Base-by-base conservation (phyloP, 1,140 invertebrate species). In the Conus betulinus region DNA sequence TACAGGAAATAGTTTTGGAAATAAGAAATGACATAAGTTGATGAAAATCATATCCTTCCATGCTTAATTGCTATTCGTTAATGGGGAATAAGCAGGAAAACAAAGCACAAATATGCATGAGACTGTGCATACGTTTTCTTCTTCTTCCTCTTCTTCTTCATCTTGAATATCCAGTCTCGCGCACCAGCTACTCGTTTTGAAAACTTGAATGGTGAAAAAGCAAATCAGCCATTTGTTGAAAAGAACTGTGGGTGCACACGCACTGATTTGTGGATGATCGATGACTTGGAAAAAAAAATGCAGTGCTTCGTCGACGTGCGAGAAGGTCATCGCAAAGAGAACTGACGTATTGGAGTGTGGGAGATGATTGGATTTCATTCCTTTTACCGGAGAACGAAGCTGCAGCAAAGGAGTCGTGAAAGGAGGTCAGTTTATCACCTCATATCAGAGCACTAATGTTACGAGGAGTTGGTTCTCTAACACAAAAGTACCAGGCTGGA, bases 201-300 rank as follows among this genome's bases (percentile, higher is more conserved):
- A 39, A 39, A 39, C 39, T 39, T 39, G 39, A 39, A 39, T 39
- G 39, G 39, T 39, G 39, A 39, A 39, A 85, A 63, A 60, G 27
- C 63, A 39, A 67, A 63, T 60, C 60, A 23, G 84, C 84, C 57
- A 85, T 85, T 85, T 85, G 84, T 71, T 85, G 23, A 7, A 57
- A 71, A 15, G 84, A 57, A 85, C 84, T 57, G 60, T 85, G 84
- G 84, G 84, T 85, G 84, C 84, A 85, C 57, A 63, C 84, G 84
- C 84, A 85, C 39, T 39, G 39, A 39, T 39, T 85, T 60, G 60
- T 85, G 84, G 84, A 55, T 39, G 84, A 85, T 82, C 74, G 84
- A 82, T 85, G 83, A 11, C 51, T n/a, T n/a, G 60, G 39, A 27
- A 52, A 60, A 52, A 60, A 84, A 84, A 3, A 52, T 53, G 27